A percentile compares a stretch with the other conserved stretches of the same genome.
Evolutionary conservation across 2,797 vertebrate species (phyloP).

Genomic region (Eupleurogrammus muticus): DNA sequence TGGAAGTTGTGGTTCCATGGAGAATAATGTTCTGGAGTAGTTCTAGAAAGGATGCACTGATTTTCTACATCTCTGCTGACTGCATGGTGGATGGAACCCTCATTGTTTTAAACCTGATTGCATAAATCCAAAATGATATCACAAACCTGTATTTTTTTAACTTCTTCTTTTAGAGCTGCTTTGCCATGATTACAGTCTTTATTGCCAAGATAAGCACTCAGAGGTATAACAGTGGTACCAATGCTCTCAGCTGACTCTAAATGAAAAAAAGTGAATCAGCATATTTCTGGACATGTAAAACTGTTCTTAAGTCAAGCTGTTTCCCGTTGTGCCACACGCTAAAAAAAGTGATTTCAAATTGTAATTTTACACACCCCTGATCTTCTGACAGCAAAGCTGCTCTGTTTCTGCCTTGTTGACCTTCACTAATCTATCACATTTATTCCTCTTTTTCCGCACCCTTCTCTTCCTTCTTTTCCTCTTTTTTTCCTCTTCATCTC

Average conservation of each 20-base stretch:
- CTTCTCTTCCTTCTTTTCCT: slow-evolving; percentile 5
- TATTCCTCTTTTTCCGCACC: slow-evolving; percentile 35
- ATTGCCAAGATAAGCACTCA: not conserved
- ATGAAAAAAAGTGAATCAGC: not conserved
- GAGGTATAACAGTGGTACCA: not conserved
- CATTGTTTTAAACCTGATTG: too few relatives aligned
- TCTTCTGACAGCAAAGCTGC: slow-evolving; percentile 17
- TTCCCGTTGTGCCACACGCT: slow-evolving; percentile 11
- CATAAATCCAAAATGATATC: too few relatives aligned
- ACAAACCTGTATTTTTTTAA: too few relatives aligned
- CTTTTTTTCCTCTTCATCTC: not conserved
- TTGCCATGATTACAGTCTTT: not conserved
- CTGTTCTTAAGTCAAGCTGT: not conserved
- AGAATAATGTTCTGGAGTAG: too few relatives aligned
- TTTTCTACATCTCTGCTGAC: too few relatives aligned
- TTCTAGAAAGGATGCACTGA: too few relatives aligned
- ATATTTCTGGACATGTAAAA: slow-evolving; percentile 3
- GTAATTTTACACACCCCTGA: slow-evolving; percentile 49
- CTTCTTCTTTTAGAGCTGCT: too few relatives aligned
- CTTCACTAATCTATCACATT: slow-evolving; percentile 59
- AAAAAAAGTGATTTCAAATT: slow-evolving; percentile 43
- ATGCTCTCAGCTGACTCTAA: not conserved
- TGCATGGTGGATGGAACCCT: too few relatives aligned
- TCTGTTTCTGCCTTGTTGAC: slow-evolving; percentile 45
- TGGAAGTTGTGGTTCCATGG: not conserved